Evolutionary conservation across 30 jellyfish, hydroid and myxozoan species (phyloP).

Genomic region (Aurelia sp.): DNA sequence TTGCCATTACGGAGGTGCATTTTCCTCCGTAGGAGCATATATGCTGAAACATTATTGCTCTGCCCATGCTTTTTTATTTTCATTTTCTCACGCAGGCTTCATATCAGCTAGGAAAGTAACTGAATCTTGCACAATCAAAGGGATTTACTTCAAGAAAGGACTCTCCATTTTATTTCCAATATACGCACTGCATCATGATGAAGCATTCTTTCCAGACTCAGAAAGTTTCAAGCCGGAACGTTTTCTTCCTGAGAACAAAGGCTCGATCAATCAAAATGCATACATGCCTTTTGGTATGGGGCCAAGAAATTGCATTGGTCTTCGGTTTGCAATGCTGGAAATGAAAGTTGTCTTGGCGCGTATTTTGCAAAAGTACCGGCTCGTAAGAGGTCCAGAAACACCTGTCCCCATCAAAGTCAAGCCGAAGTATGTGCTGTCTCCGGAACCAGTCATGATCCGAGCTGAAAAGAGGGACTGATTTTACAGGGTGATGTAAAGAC

Average conservation of each 20-base stretch:
- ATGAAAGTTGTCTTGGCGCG: constrained; percentile 36
- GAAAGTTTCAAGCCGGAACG: constrained; percentile 73
- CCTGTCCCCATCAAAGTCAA: constrained; percentile 24
- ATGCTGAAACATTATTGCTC: no score
- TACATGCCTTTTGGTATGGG: constrained; percentile 71
- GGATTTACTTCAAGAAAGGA: constrained; percentile 53
- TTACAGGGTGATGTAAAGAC: no score
- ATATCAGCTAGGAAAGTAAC: constrained; percentile 2
- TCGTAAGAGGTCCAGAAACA: constrained; percentile 50
- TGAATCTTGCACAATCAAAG: constrained; percentile 42
- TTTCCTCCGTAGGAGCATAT: no score
- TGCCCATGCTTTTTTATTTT: no score
- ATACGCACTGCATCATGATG: constrained; percentile 66
- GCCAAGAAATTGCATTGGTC: constrained; percentile 65
- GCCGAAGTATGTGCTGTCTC: constrained; percentile 32
- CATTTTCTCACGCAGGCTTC: constrained; percentile 13
- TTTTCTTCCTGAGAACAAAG: constrained; percentile 61
- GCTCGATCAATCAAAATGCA: constrained; percentile 36
- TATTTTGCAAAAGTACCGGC: constrained; percentile 49
- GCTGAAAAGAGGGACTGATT: constrained; percentile 12
- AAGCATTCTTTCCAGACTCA: constrained; percentile 56
- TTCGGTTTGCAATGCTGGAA: constrained; percentile 66
- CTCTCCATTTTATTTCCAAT: constrained; percentile 29
- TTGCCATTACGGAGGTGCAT: no score
- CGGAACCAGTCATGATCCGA: constrained; percentile 47